These are phyloP conservation scores for Laterallus jamaicensis DNA, from an alignment of 2,113 vertebrate genomes.

Conservation along the genomic window DNA sequence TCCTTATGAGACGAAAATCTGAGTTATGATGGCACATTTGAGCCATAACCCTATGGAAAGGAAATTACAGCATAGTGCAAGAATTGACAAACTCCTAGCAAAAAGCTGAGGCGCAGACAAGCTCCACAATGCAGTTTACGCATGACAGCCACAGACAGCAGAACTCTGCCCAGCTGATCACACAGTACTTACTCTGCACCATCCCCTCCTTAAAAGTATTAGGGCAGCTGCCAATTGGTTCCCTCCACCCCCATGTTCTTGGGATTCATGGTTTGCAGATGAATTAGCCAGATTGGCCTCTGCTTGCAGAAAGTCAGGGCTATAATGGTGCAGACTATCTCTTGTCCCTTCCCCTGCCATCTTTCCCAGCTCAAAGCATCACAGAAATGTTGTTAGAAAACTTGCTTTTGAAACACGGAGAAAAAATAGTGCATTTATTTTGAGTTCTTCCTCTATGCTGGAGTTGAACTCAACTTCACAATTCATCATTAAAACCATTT, in stretches of 20 bases:
- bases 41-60: not conserved
- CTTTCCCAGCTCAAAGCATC: not conserved
- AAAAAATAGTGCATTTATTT: conserved; percentile 39
- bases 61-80: not conserved
- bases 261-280: not conserved
- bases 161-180: not conserved
- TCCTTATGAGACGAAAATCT: not conserved
- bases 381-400: not conserved
- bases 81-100: not conserved
- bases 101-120: not conserved
- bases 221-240: not conserved
- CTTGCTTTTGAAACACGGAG: conserved; percentile 32
- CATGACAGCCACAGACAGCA: not conserved
- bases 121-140: not conserved
- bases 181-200: not conserved
- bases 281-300: not conserved
- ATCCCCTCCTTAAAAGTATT: not conserved
- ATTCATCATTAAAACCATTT: conserved; percentile 50
- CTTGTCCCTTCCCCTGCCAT: not conserved
- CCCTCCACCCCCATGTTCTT: not conserved
- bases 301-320: not conserved
- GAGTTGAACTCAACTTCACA: conserved; percentile 28
- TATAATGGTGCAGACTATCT: not conserved
- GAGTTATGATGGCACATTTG: not conserved
- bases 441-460: conserved; percentile 3